phyloP scores from a whole-genome alignment of 2,797 vertebrate genomes.

The Acipenser ruthenus region DNA sequence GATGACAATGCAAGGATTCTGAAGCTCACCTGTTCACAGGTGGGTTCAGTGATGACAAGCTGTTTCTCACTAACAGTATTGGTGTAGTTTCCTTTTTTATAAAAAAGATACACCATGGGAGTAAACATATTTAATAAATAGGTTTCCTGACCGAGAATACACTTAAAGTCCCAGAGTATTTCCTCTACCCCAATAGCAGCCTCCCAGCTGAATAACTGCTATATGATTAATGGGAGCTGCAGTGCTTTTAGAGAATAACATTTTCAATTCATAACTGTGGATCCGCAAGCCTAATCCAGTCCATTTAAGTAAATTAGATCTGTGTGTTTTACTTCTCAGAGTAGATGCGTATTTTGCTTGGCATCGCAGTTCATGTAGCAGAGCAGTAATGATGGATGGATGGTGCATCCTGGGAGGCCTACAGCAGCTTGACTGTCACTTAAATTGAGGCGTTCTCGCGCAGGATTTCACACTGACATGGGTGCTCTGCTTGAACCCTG shows the following conservation, averaged over 20 bases:
- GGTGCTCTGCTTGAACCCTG: neutral
- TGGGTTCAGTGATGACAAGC: conserved; percentile 9
- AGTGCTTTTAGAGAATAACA: neutral
- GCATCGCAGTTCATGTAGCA: conserved; percentile 4
- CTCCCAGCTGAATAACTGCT: neutral
- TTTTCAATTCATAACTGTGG: neutral
- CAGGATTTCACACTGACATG: conserved; percentile 2
- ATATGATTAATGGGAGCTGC: neutral
- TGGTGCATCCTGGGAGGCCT: neutral
- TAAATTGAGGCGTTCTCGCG: conserved; percentile 5
- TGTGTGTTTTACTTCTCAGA: neutral
- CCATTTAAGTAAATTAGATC: conserved; percentile 10
- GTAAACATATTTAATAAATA: neutral
- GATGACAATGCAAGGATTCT: no score
- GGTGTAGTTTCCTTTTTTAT: neutral
- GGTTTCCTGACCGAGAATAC: neutral
- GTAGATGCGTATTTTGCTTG: conserved; percentile 1
- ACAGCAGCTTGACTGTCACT: conserved; percentile 10
- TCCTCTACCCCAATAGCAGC: neutral
- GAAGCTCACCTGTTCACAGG: no score
- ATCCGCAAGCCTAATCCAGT: neutral
- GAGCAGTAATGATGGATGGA: conserved; percentile 6
- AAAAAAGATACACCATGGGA: neutral
- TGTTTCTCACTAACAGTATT: conserved; percentile 8
- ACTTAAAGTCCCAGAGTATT: neutral